phyloP scores from a whole-genome alignment of 2,888 invertebrate species.

The Alloscopus bannaensis region DNA sequence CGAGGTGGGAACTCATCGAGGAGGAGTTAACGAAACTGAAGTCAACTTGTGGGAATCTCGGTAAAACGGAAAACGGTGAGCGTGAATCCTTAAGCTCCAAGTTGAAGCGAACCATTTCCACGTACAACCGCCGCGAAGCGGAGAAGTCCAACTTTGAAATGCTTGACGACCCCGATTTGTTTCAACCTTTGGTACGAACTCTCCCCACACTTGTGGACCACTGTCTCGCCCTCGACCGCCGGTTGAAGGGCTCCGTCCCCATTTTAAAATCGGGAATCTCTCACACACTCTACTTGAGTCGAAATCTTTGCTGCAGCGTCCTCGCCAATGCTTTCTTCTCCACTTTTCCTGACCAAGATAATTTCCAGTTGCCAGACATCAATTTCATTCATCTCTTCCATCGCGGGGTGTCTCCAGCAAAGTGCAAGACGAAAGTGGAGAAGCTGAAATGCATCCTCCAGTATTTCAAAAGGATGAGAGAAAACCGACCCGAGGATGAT shows the following conservation, averaged over 20 bases:
- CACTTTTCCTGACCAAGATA: conserved; percentile 33
- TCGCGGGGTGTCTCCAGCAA: background rate
- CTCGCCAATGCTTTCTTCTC: conserved; percentile 57
- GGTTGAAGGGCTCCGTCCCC: conserved; percentile 71
- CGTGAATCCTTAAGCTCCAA: too few relatives aligned
- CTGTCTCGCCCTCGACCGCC: background rate
- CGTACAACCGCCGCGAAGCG: background rate
- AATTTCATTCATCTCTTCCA: conserved; percentile 8
- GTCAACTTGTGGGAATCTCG: too few relatives aligned
- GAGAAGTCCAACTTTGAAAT: background rate
- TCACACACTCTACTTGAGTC: conserved; percentile 18
- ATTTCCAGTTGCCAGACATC: background rate
- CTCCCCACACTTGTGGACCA: conserved; percentile 2
- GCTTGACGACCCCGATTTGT: background rate
- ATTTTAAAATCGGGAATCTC: conserved; percentile 4
- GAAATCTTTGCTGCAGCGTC: conserved; percentile 16
- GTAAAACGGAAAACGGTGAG: too few relatives aligned
- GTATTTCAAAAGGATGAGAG: conserved; percentile 75
- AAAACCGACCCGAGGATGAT: conserved; percentile 80
- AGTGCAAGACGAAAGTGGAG: background rate
- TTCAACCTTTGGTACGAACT: background rate
- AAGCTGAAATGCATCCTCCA: conserved; percentile 36
- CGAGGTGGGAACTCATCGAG: background rate
- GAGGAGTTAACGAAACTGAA: conserved; percentile 2
- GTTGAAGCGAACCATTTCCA: background rate